A percentile compares a stretch with the other conserved stretches of the same genome.
phyloP scores from a whole-genome alignment of 2,888 invertebrate species.

The Eupithecia exiguata region DNA sequence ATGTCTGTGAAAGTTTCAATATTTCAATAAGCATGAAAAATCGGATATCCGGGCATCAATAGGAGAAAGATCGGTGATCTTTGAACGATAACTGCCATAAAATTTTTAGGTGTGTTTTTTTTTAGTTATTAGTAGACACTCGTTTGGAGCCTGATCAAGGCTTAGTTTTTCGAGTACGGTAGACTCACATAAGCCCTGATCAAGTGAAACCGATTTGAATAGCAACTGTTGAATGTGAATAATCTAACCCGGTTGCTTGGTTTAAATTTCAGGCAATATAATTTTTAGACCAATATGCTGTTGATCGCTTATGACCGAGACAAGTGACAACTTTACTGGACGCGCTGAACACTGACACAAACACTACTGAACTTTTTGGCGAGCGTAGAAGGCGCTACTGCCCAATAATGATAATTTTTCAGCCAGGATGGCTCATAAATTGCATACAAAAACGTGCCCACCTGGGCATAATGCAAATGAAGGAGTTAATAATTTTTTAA shows the following conservation, averaged over 20 bases:
- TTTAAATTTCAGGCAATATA: neutral
- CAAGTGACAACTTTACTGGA: neutral
- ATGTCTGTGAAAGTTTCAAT: neutral
- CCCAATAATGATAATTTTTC: no score
- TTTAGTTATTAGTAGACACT: no score
- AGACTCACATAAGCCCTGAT: no score
- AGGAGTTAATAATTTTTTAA: neutral
- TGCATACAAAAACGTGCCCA: neutral
- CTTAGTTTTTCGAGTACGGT: no score
- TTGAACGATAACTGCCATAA: neutral
- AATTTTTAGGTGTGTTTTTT: neutral
- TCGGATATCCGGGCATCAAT: neutral
- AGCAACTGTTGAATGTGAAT: neutral
- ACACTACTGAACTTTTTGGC: no score
- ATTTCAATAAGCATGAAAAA: neutral
- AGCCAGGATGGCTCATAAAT: neutral
- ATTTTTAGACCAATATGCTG: neutral
- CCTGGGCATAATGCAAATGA: neutral
- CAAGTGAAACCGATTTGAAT: no score
- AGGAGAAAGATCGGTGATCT: neutral
- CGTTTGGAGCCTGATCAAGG: no score
- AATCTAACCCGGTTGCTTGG: neutral
- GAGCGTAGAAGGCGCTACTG: no score
- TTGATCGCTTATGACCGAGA: neutral
- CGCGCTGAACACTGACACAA: no score